phyloP scores from a whole-genome alignment of 1,140 invertebrate species.

The Sweltsa coloradensis region DNA sequence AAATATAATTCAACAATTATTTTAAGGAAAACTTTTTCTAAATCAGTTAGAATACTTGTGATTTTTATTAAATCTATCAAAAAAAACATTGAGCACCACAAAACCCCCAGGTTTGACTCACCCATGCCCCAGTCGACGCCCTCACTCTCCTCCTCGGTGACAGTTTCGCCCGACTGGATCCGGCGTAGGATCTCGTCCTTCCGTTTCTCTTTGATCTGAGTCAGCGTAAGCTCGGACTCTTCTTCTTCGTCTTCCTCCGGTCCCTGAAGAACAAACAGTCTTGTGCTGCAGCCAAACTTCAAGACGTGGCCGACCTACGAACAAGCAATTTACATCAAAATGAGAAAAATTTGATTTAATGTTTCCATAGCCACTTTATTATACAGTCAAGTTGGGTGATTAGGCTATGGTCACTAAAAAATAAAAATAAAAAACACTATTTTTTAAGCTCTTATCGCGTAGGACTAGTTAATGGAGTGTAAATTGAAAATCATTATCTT shows the following conservation, averaged over 20 bases:
- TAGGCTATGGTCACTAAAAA: background rate
- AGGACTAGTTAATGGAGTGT: background rate
- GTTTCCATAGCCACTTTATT: background rate
- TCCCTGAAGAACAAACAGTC: conserved; percentile 74
- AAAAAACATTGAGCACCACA: too few species aligned
- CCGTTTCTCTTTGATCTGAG: conserved; percentile 61
- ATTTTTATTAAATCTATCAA: too few species aligned
- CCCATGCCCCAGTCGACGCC: conserved; percentile 88
- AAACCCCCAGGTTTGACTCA: conserved; percentile 26
- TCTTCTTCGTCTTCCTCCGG: conserved; percentile 75
- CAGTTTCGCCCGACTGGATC: conserved; percentile 29
- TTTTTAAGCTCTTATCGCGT: background rate
- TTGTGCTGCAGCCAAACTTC: conserved; percentile 80
- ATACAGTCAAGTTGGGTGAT: background rate
- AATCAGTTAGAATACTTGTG: too few species aligned
- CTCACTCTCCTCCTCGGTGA: conserved; percentile 40
- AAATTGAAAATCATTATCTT: background rate
- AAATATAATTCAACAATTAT: too few species aligned
- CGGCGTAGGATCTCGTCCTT: conserved; percentile 33
- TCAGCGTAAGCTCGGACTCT: conserved; percentile 66
- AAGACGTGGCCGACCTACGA: conserved; percentile 76
- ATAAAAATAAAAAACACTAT: background rate
- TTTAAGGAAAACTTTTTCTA: too few species aligned
- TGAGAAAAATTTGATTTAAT: background rate
- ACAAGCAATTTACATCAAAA: background rate